These are phyloP conservation scores for Lochmaea crataegi DNA, from an alignment of 2,888 invertebrate genomes.

Conservation along the genomic window DNA sequence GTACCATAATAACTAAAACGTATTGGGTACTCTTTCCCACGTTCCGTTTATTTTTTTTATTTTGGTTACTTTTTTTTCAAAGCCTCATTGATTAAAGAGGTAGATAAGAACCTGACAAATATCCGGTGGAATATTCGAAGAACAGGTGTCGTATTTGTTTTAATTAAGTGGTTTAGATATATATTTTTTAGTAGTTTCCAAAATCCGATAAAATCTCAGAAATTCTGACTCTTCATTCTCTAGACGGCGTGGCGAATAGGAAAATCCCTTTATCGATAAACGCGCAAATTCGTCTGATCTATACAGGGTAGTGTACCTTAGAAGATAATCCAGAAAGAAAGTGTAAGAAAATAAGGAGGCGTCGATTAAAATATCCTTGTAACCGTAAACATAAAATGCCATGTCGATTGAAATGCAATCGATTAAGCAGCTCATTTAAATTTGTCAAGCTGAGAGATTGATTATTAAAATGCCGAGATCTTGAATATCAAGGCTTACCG, in stretches of 20 bases:
- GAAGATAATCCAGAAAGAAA: no score
- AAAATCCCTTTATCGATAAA: background rate
- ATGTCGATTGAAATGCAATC: slow-evolving; percentile 18
- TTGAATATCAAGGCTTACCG: slow-evolving; percentile 21
- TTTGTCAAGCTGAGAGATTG: slow-evolving; percentile 25
- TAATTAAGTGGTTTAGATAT: background rate
- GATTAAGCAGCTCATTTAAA: slow-evolving; percentile 22
- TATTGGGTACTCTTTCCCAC: slow-evolving; percentile 9
- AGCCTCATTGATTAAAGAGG: slow-evolving; percentile 1
- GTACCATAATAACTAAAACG: slow-evolving; percentile 7
- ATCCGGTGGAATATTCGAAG: slow-evolving; percentile 10
- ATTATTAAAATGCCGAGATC: slow-evolving; percentile 19
- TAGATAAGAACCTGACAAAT: slow-evolving; percentile 14
- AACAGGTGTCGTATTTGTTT: slow-evolving; percentile 14
- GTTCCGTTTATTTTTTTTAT: background rate
- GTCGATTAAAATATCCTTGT: slow-evolving; percentile 8
- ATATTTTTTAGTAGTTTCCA: background rate
- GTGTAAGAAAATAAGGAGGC: background rate
- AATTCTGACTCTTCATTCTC: background rate
- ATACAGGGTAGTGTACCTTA: no score
- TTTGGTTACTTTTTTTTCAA: background rate
- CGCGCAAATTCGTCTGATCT: no score
- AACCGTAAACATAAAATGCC: background rate
- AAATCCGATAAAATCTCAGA: background rate
- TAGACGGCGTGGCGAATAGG: background rate